Base-by-base conservation (phyloP, 2,888 invertebrate genomes). In the Sclerodermus sp. region DNA sequence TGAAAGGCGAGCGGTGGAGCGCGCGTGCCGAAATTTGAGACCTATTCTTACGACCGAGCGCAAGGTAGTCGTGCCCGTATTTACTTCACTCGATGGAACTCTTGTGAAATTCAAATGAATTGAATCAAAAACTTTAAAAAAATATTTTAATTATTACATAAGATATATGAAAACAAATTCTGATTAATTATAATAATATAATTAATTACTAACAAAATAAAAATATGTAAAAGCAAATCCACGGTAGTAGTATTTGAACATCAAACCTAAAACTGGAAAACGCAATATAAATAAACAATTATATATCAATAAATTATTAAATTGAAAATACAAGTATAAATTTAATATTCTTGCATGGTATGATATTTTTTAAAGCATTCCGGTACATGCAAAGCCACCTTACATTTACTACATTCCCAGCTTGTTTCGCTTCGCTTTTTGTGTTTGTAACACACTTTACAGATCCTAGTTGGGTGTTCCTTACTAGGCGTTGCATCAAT, bases 301-400 rank as follows among this genome's bases (percentile, higher is more conserved):
- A 23, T 34, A 8, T 34, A 13, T 8, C 4, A n/a, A 34, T 8
- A 34, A 34, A 34, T n/a, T 46, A 45, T 45, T 50, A 42, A 30
- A 37, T 43, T 51, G 34, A 51, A 51, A 47, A 47, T 29, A 51
- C 43, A 44, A 47, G 42, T 49, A 31, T 47, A 47, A 47, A 42
- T 36, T 46, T 51, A 58, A 47, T 51, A 55, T 38, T 59, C 48
- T 9, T 44, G 49, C 36, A 49, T 38, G 23, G 55, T 53, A 51
- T 56, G 57, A 48, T 51, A 57, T 34, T 45, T 56, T 39, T 16
- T 44, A 39, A 59, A 59, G 36, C 59, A 57, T 40, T 54, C 49
- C 14, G 55, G 52, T 41, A 57, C 29, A 57, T 59, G 53, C 43
- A 50, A 45, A 32, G 42, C 50, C 37, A 45, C 45, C 41, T 50